Conservation (phyloP, 2,797 vertebrate species). For the Prionace glauca region DNA sequence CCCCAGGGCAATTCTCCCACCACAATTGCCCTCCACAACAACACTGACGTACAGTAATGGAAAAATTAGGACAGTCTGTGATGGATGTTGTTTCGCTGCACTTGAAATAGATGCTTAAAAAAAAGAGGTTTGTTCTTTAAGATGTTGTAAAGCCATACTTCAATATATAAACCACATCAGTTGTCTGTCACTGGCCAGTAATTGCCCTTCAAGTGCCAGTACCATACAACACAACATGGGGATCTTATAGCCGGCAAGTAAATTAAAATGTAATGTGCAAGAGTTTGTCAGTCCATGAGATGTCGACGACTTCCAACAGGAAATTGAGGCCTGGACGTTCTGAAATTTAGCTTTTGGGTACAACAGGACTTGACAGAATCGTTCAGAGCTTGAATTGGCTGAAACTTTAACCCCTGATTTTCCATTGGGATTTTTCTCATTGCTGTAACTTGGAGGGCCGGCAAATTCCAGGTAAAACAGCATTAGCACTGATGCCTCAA, state of each 20-base stretch:
- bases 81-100: slow-evolving; percentile 21
- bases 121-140: background rate
- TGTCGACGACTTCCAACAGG: background rate
- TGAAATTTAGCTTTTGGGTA: background rate
- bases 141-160: slow-evolving; percentile 16
- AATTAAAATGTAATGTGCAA: background rate
- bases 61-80: background rate
- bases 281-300: background rate
- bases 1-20: background rate
- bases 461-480: background rate
- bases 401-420: background rate
- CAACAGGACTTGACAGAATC: background rate
- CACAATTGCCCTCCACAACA: background rate
- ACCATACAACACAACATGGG: background rate
- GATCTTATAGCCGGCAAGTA: background rate
- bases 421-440: background rate
- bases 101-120: slow-evolving; percentile 24
- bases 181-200: background rate
- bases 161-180: background rate
- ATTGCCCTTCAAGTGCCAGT: background rate
- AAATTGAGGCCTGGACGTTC: background rate
- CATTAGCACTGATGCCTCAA: background rate
- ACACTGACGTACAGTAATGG: slow-evolving; percentile 9
- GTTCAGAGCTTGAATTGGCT: no score
- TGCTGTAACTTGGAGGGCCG: background rate